Percentiles rank a stretch among this genome's conserved stretches.
Evolutionary conservation across 2,797 vertebrate species (phyloP).

Genomic region (Hoplostethus mediterraneus): DNA sequence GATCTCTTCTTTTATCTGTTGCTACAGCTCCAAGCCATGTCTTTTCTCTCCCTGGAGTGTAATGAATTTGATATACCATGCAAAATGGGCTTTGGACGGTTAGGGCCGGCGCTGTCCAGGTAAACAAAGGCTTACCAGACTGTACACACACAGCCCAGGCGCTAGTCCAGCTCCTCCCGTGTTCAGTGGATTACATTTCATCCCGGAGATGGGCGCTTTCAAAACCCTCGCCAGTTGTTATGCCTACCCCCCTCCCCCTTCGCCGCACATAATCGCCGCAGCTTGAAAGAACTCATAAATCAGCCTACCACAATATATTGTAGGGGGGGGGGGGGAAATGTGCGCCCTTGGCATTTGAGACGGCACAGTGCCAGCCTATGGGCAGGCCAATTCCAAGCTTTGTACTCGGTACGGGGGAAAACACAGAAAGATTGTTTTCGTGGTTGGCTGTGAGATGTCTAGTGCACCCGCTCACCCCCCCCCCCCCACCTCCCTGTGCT

Average conservation of each 20-base stretch:
- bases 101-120: conserved; percentile 62
- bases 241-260: conserved; percentile 50
- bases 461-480: conserved; percentile 22
- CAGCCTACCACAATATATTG: conserved; percentile 70
- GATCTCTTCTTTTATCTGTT: conserved; percentile 41
- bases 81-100: conserved; percentile 68
- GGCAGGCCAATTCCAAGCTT: conserved; percentile 61
- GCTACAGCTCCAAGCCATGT: conserved; percentile 39
- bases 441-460: conserved; percentile 50
- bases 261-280: conserved; percentile 66
- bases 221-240: conserved; percentile 63
- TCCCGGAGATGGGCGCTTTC: conserved; percentile 54
- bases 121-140: conserved; percentile 75
- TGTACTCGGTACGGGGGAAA: conserved; percentile 41
- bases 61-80: conserved; percentile 67
- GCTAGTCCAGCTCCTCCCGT: conserved; percentile 54
- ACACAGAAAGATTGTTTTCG: conserved; percentile 33
- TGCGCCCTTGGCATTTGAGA: conserved; percentile 72
- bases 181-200: conserved; percentile 75
- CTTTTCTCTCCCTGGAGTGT: conserved; percentile 38
- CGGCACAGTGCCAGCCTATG: conserved; percentile 64
- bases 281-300: conserved; percentile 79
- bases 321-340: conserved; percentile 62
- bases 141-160: conserved; percentile 58
- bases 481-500: conserved; percentile 18